Evolutionary conservation across 2,797 vertebrate genomes (phyloP).

Genomic region (Sciaenops ocellatus): DNA sequence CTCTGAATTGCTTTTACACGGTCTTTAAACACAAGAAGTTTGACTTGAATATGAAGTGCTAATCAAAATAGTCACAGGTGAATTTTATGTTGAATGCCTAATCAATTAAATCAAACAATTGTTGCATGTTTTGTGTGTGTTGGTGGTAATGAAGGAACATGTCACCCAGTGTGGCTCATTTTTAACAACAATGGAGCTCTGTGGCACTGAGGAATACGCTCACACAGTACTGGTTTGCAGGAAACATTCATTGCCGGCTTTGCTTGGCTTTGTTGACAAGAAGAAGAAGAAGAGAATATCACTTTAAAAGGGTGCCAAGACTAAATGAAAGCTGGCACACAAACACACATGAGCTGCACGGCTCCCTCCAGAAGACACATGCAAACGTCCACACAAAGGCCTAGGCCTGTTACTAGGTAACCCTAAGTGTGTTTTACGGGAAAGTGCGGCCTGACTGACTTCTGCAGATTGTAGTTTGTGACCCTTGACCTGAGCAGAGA

Average conservation of each 20-base stretch:
- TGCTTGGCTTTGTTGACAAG: not conserved
- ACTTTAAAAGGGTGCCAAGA: not conserved
- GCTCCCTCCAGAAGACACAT: not conserved
- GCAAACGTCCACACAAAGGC: not conserved
- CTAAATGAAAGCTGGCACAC: not conserved
- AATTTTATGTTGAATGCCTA: not conserved
- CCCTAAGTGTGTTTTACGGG: not conserved
- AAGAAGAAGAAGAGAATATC: not conserved
- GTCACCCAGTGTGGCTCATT: not conserved
- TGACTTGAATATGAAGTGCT: no score
- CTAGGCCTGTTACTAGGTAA: not conserved
- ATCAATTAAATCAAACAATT: not conserved
- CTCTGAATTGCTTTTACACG: no score
- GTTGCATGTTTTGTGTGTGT: not conserved
- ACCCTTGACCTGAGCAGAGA: slow-evolving; percentile 46
- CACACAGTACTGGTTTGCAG: not conserved
- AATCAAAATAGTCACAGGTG: no score
- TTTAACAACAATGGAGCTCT: no score
- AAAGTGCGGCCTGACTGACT: not conserved
- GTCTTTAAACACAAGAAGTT: no score
- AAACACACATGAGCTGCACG: not conserved
- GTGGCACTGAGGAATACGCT: not conserved
- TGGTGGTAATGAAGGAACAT: not conserved
- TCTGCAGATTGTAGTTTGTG: slow-evolving; percentile 15
- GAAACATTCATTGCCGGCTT: not conserved